Evolutionary conservation across 1,140 invertebrate genomes (phyloP).

Genomic region (Drosophila virilis): DNA sequence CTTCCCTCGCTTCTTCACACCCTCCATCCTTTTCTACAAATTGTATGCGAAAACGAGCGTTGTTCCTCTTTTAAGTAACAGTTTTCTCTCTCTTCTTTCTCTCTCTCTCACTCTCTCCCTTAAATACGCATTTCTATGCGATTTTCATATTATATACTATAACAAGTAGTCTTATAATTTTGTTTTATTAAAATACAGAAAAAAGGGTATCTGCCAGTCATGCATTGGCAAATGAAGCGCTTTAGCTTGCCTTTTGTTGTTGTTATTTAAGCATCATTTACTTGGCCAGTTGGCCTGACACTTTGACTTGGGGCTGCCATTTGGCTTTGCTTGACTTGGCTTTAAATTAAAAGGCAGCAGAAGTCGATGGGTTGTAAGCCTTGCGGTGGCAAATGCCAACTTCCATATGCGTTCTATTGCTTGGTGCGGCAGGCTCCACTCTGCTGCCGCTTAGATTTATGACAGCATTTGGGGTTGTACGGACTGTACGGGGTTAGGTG

Average conservation of each 20-base stretch:
- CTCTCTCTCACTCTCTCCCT: too few species aligned
- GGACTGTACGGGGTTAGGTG: slow-evolving; percentile 7
- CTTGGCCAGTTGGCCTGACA: slow-evolving; percentile 40
- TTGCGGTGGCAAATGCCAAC: slow-evolving; percentile 12
- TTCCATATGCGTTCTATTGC: slow-evolving; percentile 25
- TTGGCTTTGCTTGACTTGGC: slow-evolving; percentile 19
- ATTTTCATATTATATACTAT: background rate
- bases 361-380: slow-evolving; percentile 10
- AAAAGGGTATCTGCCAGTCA: background rate
- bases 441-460: slow-evolving; percentile 33
- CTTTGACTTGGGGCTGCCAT: slow-evolving; percentile 39
- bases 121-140: too few species aligned
- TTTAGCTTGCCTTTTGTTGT: slow-evolving; percentile 2
- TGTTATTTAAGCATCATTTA: slow-evolving; percentile 34
- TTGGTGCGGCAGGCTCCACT: background rate
- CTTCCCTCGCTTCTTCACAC: too few species aligned
- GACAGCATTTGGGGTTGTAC: slow-evolving; percentile 30
- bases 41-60: too few species aligned
- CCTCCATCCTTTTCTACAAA: too few species aligned
- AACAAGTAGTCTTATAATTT: background rate
- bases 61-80: too few species aligned
- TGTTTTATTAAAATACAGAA: background rate
- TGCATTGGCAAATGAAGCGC: background rate
- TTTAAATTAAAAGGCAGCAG: slow-evolving; percentile 30
- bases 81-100: too few species aligned